Evolutionary conservation across 1,140 invertebrate species (phyloP).

Genomic region (Galleria mellonella): DNA sequence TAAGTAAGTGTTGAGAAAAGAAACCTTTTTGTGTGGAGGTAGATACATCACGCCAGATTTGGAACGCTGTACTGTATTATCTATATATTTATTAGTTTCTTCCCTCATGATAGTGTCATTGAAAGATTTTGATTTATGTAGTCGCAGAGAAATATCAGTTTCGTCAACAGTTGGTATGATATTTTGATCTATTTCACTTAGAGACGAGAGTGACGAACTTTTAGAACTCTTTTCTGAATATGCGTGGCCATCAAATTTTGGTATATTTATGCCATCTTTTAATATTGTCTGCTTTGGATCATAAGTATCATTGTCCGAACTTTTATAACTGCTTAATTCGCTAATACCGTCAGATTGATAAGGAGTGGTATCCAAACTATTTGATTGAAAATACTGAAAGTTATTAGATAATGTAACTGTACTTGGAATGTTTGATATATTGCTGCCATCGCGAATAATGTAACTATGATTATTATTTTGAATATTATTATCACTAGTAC

Average conservation of each 20-base stretch:
- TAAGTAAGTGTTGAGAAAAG: conserved; percentile 70
- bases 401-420: conserved; percentile 45
- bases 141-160: conserved; percentile 20
- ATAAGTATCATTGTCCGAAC: conserved; percentile 68
- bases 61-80: conserved; percentile 33
- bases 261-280: conserved; percentile 13
- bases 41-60: conserved; percentile 49
- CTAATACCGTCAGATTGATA: conserved; percentile 53
- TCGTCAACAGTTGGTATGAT: conserved; percentile 20
- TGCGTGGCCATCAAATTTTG: conserved; percentile 7
- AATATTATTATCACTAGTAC: conserved; percentile 19
- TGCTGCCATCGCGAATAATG: conserved; percentile 33
- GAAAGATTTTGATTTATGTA: conserved; percentile 60
- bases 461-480: conserved; percentile 26
- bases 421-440: conserved; percentile 60
- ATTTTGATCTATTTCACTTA: conserved; percentile 22
- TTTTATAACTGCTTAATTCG: conserved; percentile 71
- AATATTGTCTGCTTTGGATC: conserved; percentile 20
- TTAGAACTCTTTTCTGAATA: conserved; percentile 4
- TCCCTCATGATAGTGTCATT: conserved; percentile 30
- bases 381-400: conserved; percentile 38
- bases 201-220: conserved; percentile 18
- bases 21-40: conserved; percentile 62
- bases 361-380: conserved; percentile 55
- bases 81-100: conserved; percentile 14